Conservation (phyloP, 2,113 vertebrate genomes). For the Antennarius striatus region DNA sequence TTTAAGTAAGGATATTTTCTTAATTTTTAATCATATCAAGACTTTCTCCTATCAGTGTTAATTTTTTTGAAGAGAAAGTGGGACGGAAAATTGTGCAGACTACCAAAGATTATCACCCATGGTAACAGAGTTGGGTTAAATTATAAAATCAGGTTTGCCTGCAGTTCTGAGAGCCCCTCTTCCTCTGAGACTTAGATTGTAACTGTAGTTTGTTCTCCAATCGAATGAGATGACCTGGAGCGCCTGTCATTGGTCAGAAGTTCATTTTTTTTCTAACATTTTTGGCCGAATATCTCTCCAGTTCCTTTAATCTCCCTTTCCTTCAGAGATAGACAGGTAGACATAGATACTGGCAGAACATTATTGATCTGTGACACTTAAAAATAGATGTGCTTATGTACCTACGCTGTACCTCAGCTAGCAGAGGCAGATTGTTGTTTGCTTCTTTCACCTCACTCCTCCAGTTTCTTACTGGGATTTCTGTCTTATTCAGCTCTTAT, state of each 20-base stretch:
- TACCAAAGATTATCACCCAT: not conserved
- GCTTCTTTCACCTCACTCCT: slow-evolving; percentile 40
- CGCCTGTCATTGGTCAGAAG: slow-evolving; percentile 43
- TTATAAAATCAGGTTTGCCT: slow-evolving; percentile 36
- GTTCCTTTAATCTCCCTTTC: slow-evolving; percentile 32
- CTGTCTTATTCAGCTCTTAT: slow-evolving; percentile 41
- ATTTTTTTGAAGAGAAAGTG: slow-evolving; percentile 16
- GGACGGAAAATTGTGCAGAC: slow-evolving; percentile 2
- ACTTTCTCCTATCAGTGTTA: slow-evolving; percentile 14
- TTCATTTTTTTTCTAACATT: slow-evolving; percentile 36
- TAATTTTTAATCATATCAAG: slow-evolving; percentile 33
- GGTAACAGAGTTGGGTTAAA: slow-evolving; percentile 6
- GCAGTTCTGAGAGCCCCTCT: slow-evolving; percentile 13
- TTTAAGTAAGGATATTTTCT: slow-evolving; percentile 32
- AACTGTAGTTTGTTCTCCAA: slow-evolving; percentile 40
- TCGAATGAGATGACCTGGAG: slow-evolving; percentile 50
- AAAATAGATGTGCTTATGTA: slow-evolving; percentile 56
- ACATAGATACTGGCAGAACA: slow-evolving; percentile 30
- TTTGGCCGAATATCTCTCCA: slow-evolving; percentile 41
- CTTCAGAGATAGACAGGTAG: slow-evolving; percentile 42
- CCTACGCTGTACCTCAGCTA: slow-evolving; percentile 31
- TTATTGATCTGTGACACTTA: slow-evolving; percentile 59
- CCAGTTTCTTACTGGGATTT: slow-evolving; percentile 29
- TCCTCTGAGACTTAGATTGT: slow-evolving; percentile 28
- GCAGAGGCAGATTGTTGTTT: slow-evolving; percentile 41